Base-by-base conservation (phyloP, 2,797 vertebrate genomes). In the Syngnathus rostellatus region DNA sequence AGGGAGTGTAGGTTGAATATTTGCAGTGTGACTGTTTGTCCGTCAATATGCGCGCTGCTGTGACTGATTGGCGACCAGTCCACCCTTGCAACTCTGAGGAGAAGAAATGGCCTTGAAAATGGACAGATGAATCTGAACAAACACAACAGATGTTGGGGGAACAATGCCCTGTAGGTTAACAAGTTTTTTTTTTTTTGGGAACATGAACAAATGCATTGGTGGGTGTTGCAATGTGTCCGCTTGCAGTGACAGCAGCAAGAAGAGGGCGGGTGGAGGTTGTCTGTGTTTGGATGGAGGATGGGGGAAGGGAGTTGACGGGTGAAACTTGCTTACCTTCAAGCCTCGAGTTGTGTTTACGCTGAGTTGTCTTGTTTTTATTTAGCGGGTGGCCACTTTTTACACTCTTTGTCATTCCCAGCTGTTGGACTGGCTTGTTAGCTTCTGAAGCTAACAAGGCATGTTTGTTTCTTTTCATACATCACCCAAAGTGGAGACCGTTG, bases 291-390 rank as follows among this genome's bases (percentile, higher is more conserved):
- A 62, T 78, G 51, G 72, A 88, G 87, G 85, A 62, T 78, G 51
- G 72, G 88, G 87, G 86, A 83, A 79, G 86, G 89, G 86, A 81
- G 57, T 63, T 60, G 65, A 66, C 45, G 68, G 57, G 25, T 58
- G 25, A 8, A 7, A 38, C 16, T 38, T 58, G 16, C 16, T 58
- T 58, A 58, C 55, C 55, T 17, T 37, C 6, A 8, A 31, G 31
- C 4, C 14, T 58, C 3, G 55, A 3, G 11, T 8, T 6, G 25
- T 9, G 50, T 53, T 53, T 51, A 21, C 50, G 50, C 19, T 53
- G n/a, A 10, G 50, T 53, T 8, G n/a, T 53, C 8, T 21, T 10
- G 50, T 51, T 51, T 21, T 53, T 19, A 21, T 53, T 8, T 11
- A 17, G 31, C 12, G 8, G 39, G 57, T 16, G 10, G 6, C 7